Evolutionary conservation across 2,797 vertebrate species (phyloP).

Genomic region (Leptatherina wallacei): DNA sequence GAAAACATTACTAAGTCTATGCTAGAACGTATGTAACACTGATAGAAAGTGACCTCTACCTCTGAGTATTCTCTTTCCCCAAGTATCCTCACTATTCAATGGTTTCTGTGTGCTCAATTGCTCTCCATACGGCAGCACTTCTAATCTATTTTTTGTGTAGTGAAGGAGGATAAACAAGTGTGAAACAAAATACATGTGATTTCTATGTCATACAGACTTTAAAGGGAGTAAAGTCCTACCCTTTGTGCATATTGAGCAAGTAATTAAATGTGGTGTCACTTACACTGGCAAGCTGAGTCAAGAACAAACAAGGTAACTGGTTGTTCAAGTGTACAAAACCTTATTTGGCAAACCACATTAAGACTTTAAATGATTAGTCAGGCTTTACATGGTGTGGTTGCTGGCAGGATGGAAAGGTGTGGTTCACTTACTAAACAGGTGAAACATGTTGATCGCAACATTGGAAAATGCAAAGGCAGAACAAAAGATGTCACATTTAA

Average conservation of each 20-base stretch:
- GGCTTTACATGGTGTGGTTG: not conserved
- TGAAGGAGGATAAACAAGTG: not conserved
- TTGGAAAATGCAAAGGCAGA: not conserved
- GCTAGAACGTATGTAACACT: not conserved
- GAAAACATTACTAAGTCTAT: not conserved
- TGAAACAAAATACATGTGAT: not conserved
- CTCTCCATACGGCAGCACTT: not conserved
- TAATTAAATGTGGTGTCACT: not conserved
- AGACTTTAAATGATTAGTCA: too few relatives aligned
- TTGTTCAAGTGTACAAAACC: not conserved
- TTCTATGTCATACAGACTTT: not conserved
- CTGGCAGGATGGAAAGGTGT: constrained; percentile 30
- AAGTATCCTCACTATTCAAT: not conserved
- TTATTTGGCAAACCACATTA: constrained; percentile 10
- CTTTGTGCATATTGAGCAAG: not conserved
- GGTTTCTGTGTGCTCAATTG: not conserved
- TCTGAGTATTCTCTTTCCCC: not conserved
- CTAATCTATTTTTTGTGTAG: not conserved
- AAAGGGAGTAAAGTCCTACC: not conserved
- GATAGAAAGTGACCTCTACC: not conserved
- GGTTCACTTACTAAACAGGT: constrained; percentile 9
- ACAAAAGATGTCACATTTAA: constrained; percentile 25
- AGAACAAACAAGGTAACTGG: constrained; percentile 31
- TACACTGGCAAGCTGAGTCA: not conserved
- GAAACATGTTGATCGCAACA: constrained; percentile 37